Base-by-base conservation (phyloP, 2,888 invertebrate genomes). In the Protonemura montana region DNA sequence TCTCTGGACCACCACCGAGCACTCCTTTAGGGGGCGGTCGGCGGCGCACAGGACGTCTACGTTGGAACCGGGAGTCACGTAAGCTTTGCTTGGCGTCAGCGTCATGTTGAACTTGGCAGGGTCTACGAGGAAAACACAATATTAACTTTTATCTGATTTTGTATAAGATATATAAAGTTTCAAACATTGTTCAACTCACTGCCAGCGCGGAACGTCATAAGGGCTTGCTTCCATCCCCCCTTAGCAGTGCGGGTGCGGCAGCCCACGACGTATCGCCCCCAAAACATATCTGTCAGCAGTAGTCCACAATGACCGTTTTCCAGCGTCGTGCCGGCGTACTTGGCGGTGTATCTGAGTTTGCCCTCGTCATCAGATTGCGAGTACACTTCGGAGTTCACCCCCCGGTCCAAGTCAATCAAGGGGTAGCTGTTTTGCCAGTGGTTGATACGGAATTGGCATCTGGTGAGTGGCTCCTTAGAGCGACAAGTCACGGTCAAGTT, bases 151-250 rank as follows among this genome's bases (percentile, higher is more conserved):
- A 59, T 7, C 21, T 3, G 21, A 21, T 13, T 59, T 59, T 2
- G 16, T 7, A 3, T 59, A 21, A 59, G 13, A 35, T 6, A 35
- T 35, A 35, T n/a, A 35, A 35, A 3, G 10, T 35, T 35, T 35
- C 35, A 35, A 59, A 21, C 59, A 59, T 59, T 59, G 7, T 21
- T 2, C 59, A 59, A 84, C 84, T 84, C 27, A 84, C 84, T 76
- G 6, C 84, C 29, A 29, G 76, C 84, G 2, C 27, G 26, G 26
- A 76, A 42, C 29, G 84, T 59, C 84, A 84, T 84, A 29, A 28
- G 21, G 16, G 59, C 84, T 27, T 84, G 59, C 30, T 84, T 27
- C 84, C 84, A 84, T 0, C 84, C 84, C 10, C 84, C 84, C 6
- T 76, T 5, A 7, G 59, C 59, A 7, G 59, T 30, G 25, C 76